A percentile compares a stretch with the other conserved stretches of the same genome.
Conservation (phyloP, 1,140 invertebrate genomes). For the Popillia japonica region DNA sequence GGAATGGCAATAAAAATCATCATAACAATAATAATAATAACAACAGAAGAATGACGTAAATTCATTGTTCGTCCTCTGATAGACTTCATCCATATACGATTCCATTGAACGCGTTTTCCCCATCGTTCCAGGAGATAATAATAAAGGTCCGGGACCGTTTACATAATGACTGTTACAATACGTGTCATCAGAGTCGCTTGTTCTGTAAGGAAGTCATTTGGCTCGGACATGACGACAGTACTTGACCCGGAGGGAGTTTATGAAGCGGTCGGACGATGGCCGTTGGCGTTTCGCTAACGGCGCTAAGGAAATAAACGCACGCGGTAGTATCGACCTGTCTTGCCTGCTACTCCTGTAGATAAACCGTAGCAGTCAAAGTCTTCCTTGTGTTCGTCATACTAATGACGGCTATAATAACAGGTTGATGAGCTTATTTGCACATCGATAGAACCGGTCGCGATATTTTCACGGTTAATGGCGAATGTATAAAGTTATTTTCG, state of each 20-base stretch:
- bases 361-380: too few species aligned
- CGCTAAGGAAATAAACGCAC: background rate
- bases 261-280: slow-evolving; percentile 1
- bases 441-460: background rate
- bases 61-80: slow-evolving; percentile 27
- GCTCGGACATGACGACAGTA: slow-evolving; percentile 43
- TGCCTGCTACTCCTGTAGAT: background rate
- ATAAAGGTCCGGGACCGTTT: slow-evolving; percentile 53
- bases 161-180: slow-evolving; percentile 58
- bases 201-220: slow-evolving; percentile 57
- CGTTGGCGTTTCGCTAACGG: background rate
- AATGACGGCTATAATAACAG: background rate
- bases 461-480: too few species aligned
- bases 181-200: slow-evolving; percentile 57
- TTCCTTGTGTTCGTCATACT: background rate
- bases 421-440: slow-evolving; percentile 30
- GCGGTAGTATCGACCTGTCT: background rate
- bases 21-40: slow-evolving; percentile 29
- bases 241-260: slow-evolving; percentile 40
- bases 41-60: slow-evolving; percentile 35
- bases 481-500: too few species aligned
- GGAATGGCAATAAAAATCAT: slow-evolving; percentile 28
- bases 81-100: slow-evolving; percentile 15
- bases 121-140: slow-evolving; percentile 44
- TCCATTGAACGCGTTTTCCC: slow-evolving; percentile 41